Evolutionary conservation across 2,888 invertebrate species (phyloP).

Genomic region (Cataglyphis rosenhaueri): DNA sequence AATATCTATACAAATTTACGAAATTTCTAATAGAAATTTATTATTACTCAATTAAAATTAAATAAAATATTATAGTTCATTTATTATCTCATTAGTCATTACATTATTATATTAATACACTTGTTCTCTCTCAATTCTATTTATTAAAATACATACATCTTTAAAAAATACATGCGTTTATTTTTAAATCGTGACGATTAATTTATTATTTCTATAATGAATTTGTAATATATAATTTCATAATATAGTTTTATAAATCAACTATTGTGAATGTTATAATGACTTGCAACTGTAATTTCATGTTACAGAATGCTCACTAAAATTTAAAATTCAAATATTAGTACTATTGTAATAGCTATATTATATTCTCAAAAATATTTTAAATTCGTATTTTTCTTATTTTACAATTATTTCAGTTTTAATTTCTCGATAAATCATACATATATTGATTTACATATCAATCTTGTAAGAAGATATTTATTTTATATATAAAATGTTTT

Average conservation of each 20-base stretch:
- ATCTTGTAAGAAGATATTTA: constrained; percentile 5
- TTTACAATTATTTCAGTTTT: neutral
- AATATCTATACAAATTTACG: constrained; percentile 15
- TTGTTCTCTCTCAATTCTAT: neutral
- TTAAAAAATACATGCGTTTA: neutral
- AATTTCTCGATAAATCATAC: neutral
- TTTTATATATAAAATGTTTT: neutral
- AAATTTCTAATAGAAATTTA: constrained; percentile 16
- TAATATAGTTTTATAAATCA: neutral
- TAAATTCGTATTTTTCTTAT: neutral
- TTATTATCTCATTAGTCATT: neutral
- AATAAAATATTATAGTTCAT: constrained; percentile 1
- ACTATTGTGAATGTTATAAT: neutral
- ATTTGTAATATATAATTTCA: neutral
- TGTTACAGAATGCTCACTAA: neutral
- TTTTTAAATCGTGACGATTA: neutral
- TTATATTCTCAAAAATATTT: neutral
- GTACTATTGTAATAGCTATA: neutral
- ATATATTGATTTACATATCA: neutral
- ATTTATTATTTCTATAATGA: constrained; percentile 14
- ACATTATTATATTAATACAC: constrained; percentile 11
- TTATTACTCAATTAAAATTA: constrained; percentile 11
- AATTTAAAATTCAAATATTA: constrained; percentile 3
- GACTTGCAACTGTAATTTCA: neutral
- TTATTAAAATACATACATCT: constrained; percentile 14